These are phyloP conservation scores for Ptychodera flava DNA, from an alignment of 35 echinoderm and acorn worm genomes.

Conservation along the genomic window DNA sequence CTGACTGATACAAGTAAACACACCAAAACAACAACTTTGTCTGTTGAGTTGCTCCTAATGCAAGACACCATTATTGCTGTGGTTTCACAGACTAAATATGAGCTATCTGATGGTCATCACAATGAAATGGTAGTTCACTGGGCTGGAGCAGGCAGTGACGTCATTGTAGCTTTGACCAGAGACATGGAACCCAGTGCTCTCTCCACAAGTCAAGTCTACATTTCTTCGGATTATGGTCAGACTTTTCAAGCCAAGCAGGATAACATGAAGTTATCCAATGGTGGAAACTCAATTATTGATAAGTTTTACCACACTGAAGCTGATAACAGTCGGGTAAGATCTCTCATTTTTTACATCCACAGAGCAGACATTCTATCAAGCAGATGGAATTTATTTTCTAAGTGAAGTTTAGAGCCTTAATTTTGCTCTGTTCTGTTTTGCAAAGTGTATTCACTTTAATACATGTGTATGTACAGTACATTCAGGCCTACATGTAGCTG, in stretches of 20 bases:
- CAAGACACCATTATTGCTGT: not conserved
- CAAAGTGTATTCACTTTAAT: no score
- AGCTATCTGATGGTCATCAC: constrained; percentile 52
- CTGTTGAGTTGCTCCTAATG: not conserved
- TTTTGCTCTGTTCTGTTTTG: no score
- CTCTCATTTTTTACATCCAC: no score
- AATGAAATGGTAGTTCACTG: constrained; percentile 88
- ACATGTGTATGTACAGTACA: no score
- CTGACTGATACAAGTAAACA: not conserved
- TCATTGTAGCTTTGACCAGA: constrained; percentile 75
- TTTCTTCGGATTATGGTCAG: constrained; percentile 64
- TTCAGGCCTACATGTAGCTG: no score
- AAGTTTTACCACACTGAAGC: constrained; percentile 74
- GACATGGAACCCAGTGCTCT: constrained; percentile 17
- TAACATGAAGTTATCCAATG: not conserved
- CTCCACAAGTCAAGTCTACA: constrained; percentile 46
- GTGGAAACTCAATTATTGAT: constrained; percentile 19
- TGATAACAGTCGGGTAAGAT: constrained; percentile 54
- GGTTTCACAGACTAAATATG: not conserved
- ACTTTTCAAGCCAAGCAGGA: constrained; percentile 40
- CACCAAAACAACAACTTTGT: not conserved
- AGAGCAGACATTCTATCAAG: no score
- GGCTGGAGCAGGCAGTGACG: constrained; percentile 55
- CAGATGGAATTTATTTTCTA: no score
- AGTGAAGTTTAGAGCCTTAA: no score